These are phyloP conservation scores for Megamerina dolium DNA, from an alignment of 2,888 invertebrate species.

Conservation along the genomic window DNA sequence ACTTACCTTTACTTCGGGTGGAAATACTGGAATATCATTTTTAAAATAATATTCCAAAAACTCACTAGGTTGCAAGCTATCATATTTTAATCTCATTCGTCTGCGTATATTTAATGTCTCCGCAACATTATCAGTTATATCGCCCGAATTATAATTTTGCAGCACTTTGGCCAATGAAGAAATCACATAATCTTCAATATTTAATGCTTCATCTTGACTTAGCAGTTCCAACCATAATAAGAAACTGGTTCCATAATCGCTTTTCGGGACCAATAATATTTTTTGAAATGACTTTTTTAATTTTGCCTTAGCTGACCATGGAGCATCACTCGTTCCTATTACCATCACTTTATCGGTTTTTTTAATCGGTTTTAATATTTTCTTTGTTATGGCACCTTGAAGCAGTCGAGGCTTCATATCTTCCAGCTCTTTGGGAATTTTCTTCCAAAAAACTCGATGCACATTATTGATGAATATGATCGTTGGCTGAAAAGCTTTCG, in stretches of 20 bases:
- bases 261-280: constrained; percentile 38
- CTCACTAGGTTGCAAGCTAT: constrained; percentile 32
- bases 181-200: constrained; percentile 27
- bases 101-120: constrained; percentile 33
- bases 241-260: constrained; percentile 44
- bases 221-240: constrained; percentile 37
- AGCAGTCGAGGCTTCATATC: constrained; percentile 52
- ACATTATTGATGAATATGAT: constrained; percentile 55
- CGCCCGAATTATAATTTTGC: constrained; percentile 40
- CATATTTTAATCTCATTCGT: constrained; percentile 28
- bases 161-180: constrained; percentile 40
- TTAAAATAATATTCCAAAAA: constrained; percentile 37
- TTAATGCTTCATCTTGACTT: constrained; percentile 28
- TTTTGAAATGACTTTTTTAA: constrained; percentile 41
- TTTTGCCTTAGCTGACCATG: constrained; percentile 50
- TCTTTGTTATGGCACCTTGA: constrained; percentile 51
- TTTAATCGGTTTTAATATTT: constrained; percentile 52
- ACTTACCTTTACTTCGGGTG: constrained; percentile 37
- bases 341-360: constrained; percentile 54
- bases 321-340: constrained; percentile 52
- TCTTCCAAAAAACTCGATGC: constrained; percentile 55
- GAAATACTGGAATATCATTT: constrained; percentile 28
- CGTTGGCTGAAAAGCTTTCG: constrained; percentile 56
- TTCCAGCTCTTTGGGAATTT: constrained; percentile 44
- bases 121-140: constrained; percentile 39